These are phyloP conservation scores for Chrysina gloriosa DNA, from an alignment of 2,888 invertebrate genomes.

Conservation along the genomic window DNA sequence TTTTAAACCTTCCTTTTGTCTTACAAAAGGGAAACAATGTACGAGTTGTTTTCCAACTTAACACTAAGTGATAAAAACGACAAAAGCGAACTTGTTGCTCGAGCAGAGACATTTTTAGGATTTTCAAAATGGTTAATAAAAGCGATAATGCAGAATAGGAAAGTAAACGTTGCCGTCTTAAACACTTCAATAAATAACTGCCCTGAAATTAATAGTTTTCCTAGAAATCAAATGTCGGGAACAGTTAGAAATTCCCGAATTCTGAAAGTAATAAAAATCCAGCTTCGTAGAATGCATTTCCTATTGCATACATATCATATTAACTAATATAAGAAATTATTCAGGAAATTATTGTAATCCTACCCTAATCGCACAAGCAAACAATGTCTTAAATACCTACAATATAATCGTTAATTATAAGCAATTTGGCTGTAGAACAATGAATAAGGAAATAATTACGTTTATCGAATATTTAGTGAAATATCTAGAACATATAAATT, in stretches of 20 bases:
- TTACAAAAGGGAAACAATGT: not conserved
- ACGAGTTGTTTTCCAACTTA: conserved; percentile 19
- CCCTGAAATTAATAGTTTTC: not conserved
- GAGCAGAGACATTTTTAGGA: not conserved
- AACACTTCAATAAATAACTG: not conserved
- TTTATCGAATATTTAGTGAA: conserved; percentile 28
- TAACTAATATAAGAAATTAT: not conserved
- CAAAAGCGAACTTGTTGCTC: not conserved
- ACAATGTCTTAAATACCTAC: not conserved
- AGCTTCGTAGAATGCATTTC: not conserved
- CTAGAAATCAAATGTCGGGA: not conserved
- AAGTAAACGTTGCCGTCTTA: not conserved
- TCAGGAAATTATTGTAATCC: not conserved
- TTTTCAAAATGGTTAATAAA: conserved; percentile 14
- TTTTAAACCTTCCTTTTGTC: not conserved
- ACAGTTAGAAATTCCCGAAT: conserved; percentile 2
- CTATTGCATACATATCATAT: not conserved
- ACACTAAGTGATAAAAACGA: conserved; percentile 2
- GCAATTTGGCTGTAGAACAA: not conserved
- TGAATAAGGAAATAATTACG: conserved; percentile 4
- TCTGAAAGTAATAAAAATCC: not conserved
- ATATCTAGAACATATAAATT: conserved; percentile 9
- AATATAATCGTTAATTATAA: not conserved
- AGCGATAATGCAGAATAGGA: not conserved
- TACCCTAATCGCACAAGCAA: not conserved